A percentile compares a stretch with the other conserved stretches of the same genome.
Evolutionary conservation across 2,888 invertebrate species (phyloP).

Genomic region (Drosophila neutralis): DNA sequence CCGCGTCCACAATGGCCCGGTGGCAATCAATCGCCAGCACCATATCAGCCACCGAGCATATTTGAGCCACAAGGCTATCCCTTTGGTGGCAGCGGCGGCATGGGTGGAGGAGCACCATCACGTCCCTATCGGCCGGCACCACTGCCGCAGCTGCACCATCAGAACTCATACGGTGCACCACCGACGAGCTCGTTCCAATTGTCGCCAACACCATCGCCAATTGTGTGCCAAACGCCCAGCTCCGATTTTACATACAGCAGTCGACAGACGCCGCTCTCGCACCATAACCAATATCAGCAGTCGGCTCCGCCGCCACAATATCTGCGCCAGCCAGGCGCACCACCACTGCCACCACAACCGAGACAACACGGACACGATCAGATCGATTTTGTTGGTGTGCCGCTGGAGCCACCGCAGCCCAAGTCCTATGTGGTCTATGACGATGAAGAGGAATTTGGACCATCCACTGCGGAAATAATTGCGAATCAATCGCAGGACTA

Average conservation of each 20-base stretch:
- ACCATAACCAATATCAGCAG: conserved; percentile 77
- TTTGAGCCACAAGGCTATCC: conserved; percentile 55
- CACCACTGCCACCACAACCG: conserved; percentile 81
- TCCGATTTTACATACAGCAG: conserved; percentile 87
- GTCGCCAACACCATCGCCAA: conserved; percentile 87
- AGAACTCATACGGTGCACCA: conserved; percentile 76
- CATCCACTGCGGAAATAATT: conserved; percentile 95
- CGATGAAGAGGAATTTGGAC: conserved; percentile 91
- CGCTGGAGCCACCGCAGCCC: conserved; percentile 90
- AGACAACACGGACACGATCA: conserved; percentile 83
- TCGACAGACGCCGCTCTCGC: conserved; percentile 85
- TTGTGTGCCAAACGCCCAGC: conserved; percentile 87
- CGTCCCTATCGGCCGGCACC: conserved; percentile 84
- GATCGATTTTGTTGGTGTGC: conserved; percentile 88
- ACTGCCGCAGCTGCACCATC: conserved; percentile 84
- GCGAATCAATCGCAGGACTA: conserved; percentile 97
- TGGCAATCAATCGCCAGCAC: conserved; percentile 84
- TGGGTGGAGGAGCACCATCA: conserved; percentile 78
- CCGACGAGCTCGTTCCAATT: conserved; percentile 84
- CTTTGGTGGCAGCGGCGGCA: conserved; percentile 31
- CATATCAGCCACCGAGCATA: conserved; percentile 76
- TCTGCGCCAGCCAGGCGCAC: conserved; percentile 77
- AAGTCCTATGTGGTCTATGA: conserved; percentile 87
- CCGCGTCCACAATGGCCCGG: conserved; percentile 89
- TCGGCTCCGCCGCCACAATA: conserved; percentile 82